Base-by-base conservation (phyloP, 1,140 invertebrate species). In the Trichomalopsis sarcophagae region DNA sequence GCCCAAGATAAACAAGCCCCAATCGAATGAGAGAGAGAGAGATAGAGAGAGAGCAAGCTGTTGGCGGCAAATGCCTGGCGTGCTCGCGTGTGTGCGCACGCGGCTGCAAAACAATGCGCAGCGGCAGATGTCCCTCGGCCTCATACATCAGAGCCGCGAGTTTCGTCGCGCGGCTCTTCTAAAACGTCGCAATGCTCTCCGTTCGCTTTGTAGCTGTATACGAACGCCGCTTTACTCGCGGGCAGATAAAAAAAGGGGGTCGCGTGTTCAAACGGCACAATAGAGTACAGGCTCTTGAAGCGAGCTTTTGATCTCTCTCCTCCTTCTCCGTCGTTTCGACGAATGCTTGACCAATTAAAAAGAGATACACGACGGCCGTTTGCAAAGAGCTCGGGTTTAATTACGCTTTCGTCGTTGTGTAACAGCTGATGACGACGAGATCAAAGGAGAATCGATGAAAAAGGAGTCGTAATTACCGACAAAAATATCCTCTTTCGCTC, bases 241-340 rank as follows among this genome's bases (percentile, higher is more conserved):
- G 62, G 14, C 27, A 4, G 23, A 62, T 11, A 69, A 73, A 77
- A 77, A 83, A 69, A 27, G 27, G 40, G 36, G 17, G 73, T 77
- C 82, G 77, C 33, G 66, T 68, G 69, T 74, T 77, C 33, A 83
- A 83, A 83, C 44, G 68, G 62, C 23, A 77, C 40, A 84, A 84
- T 84, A 50, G 40, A 50, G n/a, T 33, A 2, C 9, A 40, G 10
- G 40, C 62, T 33, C 14, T 78, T 78, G 36, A 84, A 69, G 23
- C 14, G 36, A 47, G 47, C 73, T 30, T 84, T 84, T 78, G 75
- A 78, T 78, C 82, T 84, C 21, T 3, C 68, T 23, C 40, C 14
- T 4, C 14, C 14, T 17, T 2, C 27, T 44, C 27, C 44, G 30
- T 50, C 14, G 47, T 47, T 62, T 73, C 50, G 33, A 62, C 55